Conservation (phyloP, 2,113 vertebrate species). For the Daubentonia madagascariensis region DNA sequence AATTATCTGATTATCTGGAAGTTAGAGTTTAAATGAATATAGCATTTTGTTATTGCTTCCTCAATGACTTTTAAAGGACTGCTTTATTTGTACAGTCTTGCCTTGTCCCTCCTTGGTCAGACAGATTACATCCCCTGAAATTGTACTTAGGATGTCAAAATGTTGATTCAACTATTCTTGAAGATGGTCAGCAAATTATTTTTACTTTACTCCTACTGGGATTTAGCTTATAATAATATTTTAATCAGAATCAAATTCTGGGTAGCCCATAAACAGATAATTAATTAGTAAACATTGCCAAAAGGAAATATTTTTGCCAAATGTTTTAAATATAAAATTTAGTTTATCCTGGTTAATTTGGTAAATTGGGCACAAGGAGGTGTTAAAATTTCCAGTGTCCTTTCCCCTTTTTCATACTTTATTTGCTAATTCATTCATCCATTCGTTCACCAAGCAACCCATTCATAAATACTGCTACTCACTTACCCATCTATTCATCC, state of each 20-base stretch:
- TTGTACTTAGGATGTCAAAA: neutral
- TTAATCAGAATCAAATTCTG: neutral
- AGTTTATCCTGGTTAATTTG: neutral
- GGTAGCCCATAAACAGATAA: neutral
- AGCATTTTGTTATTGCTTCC: neutral
- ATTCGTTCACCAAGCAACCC: neutral
- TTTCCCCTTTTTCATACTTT: neutral
- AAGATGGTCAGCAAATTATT: neutral
- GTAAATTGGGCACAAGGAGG: neutral
- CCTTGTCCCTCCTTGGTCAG: neutral
- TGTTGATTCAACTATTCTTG: neutral
- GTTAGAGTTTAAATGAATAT: neutral
- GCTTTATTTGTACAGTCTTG: neutral
- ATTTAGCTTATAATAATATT: neutral
- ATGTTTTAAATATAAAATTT: neutral
- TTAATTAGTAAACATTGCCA: neutral
- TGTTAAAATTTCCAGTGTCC: neutral
- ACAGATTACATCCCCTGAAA: neutral
- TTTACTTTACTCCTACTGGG: neutral
- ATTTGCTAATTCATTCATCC: neutral
- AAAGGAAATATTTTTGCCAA: neutral
- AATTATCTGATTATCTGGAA: neutral
- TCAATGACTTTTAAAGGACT: neutral
- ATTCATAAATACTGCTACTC: neutral
- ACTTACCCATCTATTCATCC: neutral